Percentiles rank a stretch among this genome's conserved stretches.
Evolutionary conservation across 2,797 vertebrate genomes (phyloP).

Genomic region (Rhabdomys pumilio): DNA sequence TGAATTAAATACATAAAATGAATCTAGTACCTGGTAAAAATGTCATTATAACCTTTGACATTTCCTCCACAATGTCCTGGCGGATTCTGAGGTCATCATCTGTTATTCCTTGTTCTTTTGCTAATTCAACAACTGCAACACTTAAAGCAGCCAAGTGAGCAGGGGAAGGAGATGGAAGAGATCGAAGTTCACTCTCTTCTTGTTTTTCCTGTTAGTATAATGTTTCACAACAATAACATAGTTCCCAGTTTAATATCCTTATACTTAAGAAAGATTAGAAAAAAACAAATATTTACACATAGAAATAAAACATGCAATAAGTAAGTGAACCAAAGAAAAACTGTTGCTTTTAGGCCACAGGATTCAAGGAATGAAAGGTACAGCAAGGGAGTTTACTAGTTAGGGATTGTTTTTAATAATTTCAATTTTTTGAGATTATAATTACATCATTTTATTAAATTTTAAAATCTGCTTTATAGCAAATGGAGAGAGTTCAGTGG

Average conservation of each 20-base stretch:
- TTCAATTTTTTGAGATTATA: not conserved
- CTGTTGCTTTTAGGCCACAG: constrained; percentile 28
- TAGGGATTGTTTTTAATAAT: not conserved
- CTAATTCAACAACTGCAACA: constrained; percentile 92
- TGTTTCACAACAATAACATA: constrained; percentile 73
- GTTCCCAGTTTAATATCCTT: constrained; percentile 66
- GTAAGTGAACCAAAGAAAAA: constrained; percentile 52
- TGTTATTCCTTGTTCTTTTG: constrained; percentile 94
- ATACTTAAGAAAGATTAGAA: constrained; percentile 63
- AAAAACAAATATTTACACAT: constrained; percentile 65
- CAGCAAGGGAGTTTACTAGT: not conserved
- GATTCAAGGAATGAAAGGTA: not conserved
- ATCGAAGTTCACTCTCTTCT: constrained; percentile 97
- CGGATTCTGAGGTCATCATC: constrained; percentile 94
- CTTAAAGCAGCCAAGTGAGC: constrained; percentile 95
- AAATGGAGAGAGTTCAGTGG: not conserved
- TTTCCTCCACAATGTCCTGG: constrained; percentile 92
- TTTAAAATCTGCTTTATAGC: constrained; percentile 51
- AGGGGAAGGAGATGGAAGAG: constrained; percentile 93
- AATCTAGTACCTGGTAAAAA: constrained; percentile 93
- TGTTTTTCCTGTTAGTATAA: constrained; percentile 94
- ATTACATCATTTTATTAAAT: not conserved
- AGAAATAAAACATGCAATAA: constrained; percentile 27
- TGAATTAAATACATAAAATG: constrained; percentile 65
- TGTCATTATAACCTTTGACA: constrained; percentile 94